Evolutionary conservation across 2,797 vertebrate species (phyloP).

Genomic region (Enteromius treurensis): DNA sequence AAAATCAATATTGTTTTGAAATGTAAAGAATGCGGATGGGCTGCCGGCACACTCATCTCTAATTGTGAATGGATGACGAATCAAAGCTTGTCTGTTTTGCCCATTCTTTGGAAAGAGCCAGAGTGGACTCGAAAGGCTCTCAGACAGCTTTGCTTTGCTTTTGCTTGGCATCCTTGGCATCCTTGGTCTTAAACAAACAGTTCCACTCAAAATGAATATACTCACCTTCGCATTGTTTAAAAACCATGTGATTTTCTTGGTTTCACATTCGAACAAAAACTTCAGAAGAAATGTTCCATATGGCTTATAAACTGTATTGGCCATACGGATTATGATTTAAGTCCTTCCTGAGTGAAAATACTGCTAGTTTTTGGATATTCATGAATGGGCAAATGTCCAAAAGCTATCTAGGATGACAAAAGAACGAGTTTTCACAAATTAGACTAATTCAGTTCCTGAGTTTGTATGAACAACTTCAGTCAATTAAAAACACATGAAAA

Average conservation of each 20-base stretch:
- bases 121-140: neutral
- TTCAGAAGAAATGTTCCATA: neutral
- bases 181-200: neutral
- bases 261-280: neutral
- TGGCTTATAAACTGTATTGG: neutral
- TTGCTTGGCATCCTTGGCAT: neutral
- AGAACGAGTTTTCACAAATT: neutral
- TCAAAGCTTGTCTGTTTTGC: constrained; percentile 14
- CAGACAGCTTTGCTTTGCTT: neutral
- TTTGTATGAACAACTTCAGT: neutral
- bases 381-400: neutral
- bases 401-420: neutral
- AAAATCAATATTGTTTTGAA: constrained; percentile 39
- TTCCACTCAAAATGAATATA: neutral
- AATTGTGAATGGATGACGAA: constrained; percentile 34
- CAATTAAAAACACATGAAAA: neutral
- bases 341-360: neutral
- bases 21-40: constrained; percentile 37
- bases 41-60: constrained; percentile 15
- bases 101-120: constrained; percentile 5
- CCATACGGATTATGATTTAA: neutral
- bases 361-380: neutral
- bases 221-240: neutral
- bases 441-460: too few relatives aligned
- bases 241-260: neutral